Evolutionary conservation across 2,888 invertebrate genomes (phyloP).

Genomic region (Heterodera filipjevi): DNA sequence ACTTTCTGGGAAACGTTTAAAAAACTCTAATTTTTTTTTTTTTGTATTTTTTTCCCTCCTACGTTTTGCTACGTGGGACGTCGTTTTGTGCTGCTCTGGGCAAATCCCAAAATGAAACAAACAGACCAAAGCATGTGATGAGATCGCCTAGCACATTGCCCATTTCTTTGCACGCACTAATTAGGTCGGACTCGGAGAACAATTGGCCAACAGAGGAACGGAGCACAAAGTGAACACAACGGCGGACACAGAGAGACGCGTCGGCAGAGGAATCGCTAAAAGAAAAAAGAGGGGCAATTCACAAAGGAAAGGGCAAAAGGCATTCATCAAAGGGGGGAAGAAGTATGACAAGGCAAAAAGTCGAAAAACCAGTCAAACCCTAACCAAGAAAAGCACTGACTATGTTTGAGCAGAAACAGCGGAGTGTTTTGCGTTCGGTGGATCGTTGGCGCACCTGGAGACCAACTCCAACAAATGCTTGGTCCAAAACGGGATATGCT

Average conservation of each 20-base stretch:
- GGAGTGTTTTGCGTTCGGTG: not conserved
- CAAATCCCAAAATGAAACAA: not conserved
- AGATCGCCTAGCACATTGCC: slow-evolving; percentile 87
- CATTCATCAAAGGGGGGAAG: too few species aligned
- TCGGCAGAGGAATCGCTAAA: slow-evolving; percentile 69
- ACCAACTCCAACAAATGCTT: slow-evolving; percentile 86
- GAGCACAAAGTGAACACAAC: slow-evolving; percentile 92
- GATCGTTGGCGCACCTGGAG: slow-evolving; percentile 38
- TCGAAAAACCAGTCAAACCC: not conserved
- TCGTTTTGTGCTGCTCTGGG: too few species aligned
- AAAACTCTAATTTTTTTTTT: too few species aligned
- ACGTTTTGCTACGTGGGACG: too few species aligned
- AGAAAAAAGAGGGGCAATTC: not conserved
- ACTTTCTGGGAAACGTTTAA: too few species aligned
- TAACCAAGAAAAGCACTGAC: not conserved
- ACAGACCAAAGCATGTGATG: slow-evolving; percentile 81
- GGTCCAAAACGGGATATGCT: slow-evolving; percentile 83
- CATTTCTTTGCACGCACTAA: slow-evolving; percentile 87
- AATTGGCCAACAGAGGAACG: slow-evolving; percentile 88
- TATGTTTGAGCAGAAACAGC: slow-evolving; percentile 6
- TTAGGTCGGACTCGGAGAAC: slow-evolving; percentile 94
- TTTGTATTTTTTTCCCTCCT: too few species aligned
- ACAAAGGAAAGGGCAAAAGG: too few species aligned
- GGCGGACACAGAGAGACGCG: slow-evolving; percentile 79
- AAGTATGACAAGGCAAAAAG: too few species aligned